Evolutionary conservation across 2,888 invertebrate species (phyloP).

Genomic region (Latrodectus hesperus): DNA sequence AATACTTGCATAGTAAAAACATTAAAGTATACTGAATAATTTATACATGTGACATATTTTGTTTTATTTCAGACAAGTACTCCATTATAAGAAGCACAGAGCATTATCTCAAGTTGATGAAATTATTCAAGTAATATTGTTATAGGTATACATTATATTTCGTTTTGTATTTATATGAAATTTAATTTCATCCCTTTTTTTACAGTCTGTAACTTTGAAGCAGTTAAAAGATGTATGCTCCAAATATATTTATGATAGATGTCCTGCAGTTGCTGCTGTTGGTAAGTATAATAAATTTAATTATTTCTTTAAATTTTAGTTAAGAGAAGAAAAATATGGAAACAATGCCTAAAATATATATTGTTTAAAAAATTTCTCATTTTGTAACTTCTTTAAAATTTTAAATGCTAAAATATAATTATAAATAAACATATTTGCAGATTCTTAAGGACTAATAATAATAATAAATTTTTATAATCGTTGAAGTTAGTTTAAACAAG

Average conservation of each 20-base stretch:
- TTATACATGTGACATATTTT: background rate
- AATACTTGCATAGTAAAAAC: too few relatives aligned
- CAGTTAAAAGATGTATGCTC: slow-evolving; percentile 73
- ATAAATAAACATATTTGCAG: too few relatives aligned
- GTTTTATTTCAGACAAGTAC: slow-evolving; percentile 82
- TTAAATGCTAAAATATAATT: too few relatives aligned
- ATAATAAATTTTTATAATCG: too few relatives aligned
- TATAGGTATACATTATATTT: background rate
- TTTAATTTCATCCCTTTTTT: background rate
- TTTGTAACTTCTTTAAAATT: too few relatives aligned
- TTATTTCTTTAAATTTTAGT: too few relatives aligned
- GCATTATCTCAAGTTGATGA: slow-evolving; percentile 78
- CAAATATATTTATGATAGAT: slow-evolving; percentile 75
- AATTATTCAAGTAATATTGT: slow-evolving; percentile 73
- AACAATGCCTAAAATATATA: too few relatives aligned
- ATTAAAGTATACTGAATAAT: too few relatives aligned
- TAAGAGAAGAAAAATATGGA: too few relatives aligned
- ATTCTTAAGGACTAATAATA: too few relatives aligned
- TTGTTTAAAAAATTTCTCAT: too few relatives aligned
- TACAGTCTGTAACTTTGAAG: slow-evolving; percentile 72
- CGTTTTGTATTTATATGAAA: background rate
- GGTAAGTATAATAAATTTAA: slow-evolving; percentile 68
- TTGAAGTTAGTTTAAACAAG: too few relatives aligned
- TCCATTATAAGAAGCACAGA: slow-evolving; percentile 96
- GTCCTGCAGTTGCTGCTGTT: slow-evolving; percentile 75